These are phyloP conservation scores for Corvus moneduloides DNA, from an alignment of 2,113 vertebrate species.

Conservation along the genomic window DNA sequence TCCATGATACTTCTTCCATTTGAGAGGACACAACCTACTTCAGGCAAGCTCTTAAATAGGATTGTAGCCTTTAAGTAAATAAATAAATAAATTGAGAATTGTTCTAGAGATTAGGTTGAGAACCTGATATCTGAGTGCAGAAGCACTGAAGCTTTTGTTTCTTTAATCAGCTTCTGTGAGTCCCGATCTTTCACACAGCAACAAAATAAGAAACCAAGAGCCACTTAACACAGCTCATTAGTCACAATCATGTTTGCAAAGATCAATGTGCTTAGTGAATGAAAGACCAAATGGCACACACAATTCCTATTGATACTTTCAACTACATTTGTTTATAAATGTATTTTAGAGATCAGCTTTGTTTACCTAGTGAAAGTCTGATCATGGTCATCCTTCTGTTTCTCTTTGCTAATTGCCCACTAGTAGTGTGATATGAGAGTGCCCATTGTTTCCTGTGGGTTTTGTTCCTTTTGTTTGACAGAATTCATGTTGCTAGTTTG, in stretches of 20 bases:
- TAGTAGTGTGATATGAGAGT: background rate
- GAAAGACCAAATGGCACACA: background rate
- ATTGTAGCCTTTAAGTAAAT: background rate
- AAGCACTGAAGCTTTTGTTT: conserved; percentile 4
- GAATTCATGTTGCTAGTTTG: background rate
- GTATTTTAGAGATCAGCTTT: background rate
- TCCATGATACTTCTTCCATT: background rate
- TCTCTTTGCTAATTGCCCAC: background rate
- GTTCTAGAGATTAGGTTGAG: background rate
- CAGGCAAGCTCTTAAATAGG: background rate
- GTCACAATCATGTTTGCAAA: conserved; percentile 1
- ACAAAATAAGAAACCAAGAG: background rate
- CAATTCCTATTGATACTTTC: background rate
- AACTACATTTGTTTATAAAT: background rate
- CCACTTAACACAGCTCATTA: conserved; percentile 16
- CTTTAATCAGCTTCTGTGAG: background rate
- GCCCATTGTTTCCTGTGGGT: background rate
- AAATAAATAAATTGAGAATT: background rate
- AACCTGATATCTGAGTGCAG: background rate
- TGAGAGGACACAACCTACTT: background rate
- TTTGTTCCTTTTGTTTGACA: background rate
- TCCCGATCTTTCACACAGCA: background rate
- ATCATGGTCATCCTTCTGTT: background rate
- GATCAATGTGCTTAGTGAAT: background rate
- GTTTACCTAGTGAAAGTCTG: background rate